Base-by-base conservation (phyloP, 2,113 vertebrate genomes). In the Caretta caretta region DNA sequence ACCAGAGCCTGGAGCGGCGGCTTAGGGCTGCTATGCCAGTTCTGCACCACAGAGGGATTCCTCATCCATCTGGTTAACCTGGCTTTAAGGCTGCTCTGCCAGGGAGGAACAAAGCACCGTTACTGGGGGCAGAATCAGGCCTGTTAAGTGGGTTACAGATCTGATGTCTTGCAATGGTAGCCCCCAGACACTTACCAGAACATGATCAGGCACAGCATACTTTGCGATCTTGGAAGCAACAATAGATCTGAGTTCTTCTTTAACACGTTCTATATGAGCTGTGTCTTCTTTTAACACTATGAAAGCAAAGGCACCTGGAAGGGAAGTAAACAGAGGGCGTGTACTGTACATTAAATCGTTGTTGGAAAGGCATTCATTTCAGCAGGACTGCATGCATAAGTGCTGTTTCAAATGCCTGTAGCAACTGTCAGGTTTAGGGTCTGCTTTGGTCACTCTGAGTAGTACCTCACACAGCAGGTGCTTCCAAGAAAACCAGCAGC, bases 221-320 rank as follows among this genome's bases (percentile, higher is more conserved):
- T 99, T 99, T 92, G 99, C 99, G 13, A 99, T 99, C 94, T 98
- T 99, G 42, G 97, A 97, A 80, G 99, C 98, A 80, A 99, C 99
- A 14, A 98, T 97, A 1, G 79, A 79, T 96, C 95, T 98, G 85
- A 99, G 98, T 78, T 99, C 98, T 79, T 98, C 96, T 54, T 98
- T 92, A 90, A 99, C 86, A 2, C 3, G 17, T 5, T 98, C 98
- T 35, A 1, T 20, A 9, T 90, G 31, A 69, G 80, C 24, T 4
- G 50, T 29, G 1, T 96, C 93, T 2, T 99, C 98, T 96, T 98
- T 99, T 87, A 99, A 38, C 83, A 99, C 99, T 75, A 99, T 78
- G 88, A 99, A 99, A 88, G 99, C 99, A 96, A 99, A 99, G 6
- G 99, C 98, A 56, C 98, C 99, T 99, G 96, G 51, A 97, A 97